Evolutionary conservation across 1,140 invertebrate genomes (phyloP), one percentile per base, ranked within the genome.

Genomic region (Physella acuta): DNA sequence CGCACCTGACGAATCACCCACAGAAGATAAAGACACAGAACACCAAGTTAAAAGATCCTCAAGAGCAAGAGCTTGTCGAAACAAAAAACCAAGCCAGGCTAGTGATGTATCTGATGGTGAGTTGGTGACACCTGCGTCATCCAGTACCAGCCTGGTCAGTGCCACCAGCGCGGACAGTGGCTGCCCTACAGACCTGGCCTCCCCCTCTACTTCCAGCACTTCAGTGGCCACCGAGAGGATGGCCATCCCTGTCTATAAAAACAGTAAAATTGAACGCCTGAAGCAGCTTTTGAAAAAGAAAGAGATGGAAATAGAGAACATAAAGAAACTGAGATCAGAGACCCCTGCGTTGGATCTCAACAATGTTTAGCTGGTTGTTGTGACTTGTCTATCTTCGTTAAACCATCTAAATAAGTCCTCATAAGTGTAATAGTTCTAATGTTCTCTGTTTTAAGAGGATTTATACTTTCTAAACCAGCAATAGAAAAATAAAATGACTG

Each of bases 231-330:
- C n/a, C n/a, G n/a, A n/a, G n/a, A n/a, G n/a, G n/a, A n/a, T n/a
- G n/a, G n/a, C n/a, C 5, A 62, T 4, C 20, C 30, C 60, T 8
- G 20, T n/a, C 28, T 52, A 11, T n/a, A 30, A 64, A 49, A 64
- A 52, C 33, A 8, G 14, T 8, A 67, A 67, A 31, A 67, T 67
- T 17, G 36, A 56, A n/a, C 31, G 56, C 11, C 53, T 67, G 4
- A 67, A 56, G 37, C 51, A 67, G 30, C 64, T 67, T 20, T 36
- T 67, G 16, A 56, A 56, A 39, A 67, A 67, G 34, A 67, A 56
- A 56, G 53, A 67, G 28, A 30, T 67, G 53, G 36, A 67, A 36
- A 49, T 67, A 16, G 53, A 67, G 33, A 52, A 49, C n/a, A 51
- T 64, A 24, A 64, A 52, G 49, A 64, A 33, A 64, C 31, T 53